Evolutionary conservation across 2,797 vertebrate genomes (phyloP), one percentile per base, ranked within the genome.

Genomic region (Myotis planiceps): DNA sequence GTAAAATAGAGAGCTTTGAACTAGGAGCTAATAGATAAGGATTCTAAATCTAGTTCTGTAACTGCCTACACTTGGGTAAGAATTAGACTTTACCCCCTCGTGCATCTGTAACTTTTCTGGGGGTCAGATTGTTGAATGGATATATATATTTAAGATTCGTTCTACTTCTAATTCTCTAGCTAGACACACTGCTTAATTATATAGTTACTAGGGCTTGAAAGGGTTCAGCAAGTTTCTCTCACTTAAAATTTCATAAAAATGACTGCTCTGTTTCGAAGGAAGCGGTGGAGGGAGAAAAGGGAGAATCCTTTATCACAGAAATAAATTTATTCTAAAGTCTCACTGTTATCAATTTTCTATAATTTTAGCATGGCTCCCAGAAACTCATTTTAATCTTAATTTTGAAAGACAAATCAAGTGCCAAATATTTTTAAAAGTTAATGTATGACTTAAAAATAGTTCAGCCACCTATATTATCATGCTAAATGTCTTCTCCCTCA

Each of bases 341-440:
- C 27, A 88, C 2, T 8, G 42, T 39, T 89, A 32, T 13, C 81
- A 90, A 47, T 80, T 95, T 87, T 86, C 29, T 53, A 12, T 82
- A 82, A 90, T 88, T 91, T 86, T 60, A 90, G 66, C 16, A 66
- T 66, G 80, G 66, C 19, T 45, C 51, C 13, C 25, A 63, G 68
- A 88, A 90, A 95, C 29, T 76, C 39, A 90, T 69, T 95, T 88
- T 86, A 71, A 66, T 55, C 14, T 95, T 95, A 92, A 72, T 75
- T 80, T 69, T 76, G 34, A 53, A 89, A 92, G 27, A 51, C 12
- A 79, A 55, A 79, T 86, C 65, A 92, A 58, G 7, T 82, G 47
- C 6, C 42, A 71, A n/a, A 32, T 72, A 34, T 80, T 63, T 76
- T 25, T 47, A 88, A 72, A 74, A 65, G 47, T 63, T 86, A 88